Conservation (phyloP, 2,113 vertebrate species). For the Alethe castanea region DNA sequence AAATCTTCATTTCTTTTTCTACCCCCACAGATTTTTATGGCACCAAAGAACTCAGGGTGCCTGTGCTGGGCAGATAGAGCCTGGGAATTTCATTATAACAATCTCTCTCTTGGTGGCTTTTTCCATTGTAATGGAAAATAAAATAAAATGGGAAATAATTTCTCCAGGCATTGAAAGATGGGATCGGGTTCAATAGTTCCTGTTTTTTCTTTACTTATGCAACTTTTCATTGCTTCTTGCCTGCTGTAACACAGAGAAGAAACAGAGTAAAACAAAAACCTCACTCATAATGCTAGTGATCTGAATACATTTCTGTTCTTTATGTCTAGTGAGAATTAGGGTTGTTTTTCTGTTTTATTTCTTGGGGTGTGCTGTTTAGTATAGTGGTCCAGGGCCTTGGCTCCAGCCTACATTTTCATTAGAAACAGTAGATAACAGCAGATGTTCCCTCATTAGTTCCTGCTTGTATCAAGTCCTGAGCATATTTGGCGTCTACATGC, state of each 20-base stretch:
- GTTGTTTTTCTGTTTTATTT: neutral
- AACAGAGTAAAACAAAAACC: neutral
- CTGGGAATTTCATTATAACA: neutral
- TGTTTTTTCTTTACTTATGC: neutral
- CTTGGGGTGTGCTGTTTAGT: neutral
- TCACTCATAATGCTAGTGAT: neutral
- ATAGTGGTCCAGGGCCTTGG: neutral
- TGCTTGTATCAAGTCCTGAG: neutral
- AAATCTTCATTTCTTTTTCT: neutral
- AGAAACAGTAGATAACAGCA: neutral
- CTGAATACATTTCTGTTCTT: neutral
- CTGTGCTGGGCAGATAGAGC: neutral
- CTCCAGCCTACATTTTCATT: neutral
- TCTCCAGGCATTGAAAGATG: neutral
- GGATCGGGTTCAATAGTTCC: neutral
- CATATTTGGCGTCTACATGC: neutral
- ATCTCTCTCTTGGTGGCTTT: neutral
- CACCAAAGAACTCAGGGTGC: neutral
- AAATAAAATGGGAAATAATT: neutral
- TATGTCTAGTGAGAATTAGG: neutral
- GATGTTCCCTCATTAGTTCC: neutral
- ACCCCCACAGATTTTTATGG: neutral
- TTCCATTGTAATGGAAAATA: neutral
- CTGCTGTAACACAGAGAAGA: neutral
- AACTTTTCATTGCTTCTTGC: neutral